A percentile compares a stretch with the other conserved stretches of the same genome.
Conservation (phyloP, 2,113 vertebrate species). For the Phyllopteryx taeniolatus region DNA sequence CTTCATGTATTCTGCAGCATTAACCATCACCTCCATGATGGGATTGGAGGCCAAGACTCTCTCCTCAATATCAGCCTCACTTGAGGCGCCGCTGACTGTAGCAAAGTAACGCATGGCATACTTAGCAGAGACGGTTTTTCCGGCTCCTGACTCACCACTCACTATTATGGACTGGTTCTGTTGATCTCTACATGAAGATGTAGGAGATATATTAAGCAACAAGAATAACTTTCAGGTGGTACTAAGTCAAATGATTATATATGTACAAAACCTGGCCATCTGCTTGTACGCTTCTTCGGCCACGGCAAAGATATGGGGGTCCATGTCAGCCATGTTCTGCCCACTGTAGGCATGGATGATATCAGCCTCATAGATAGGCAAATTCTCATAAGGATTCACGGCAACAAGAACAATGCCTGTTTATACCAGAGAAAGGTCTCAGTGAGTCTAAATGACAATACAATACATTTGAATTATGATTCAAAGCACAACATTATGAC, state of each 20-base stretch:
- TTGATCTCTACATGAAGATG: constrained; percentile 77
- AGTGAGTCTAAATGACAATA: not conserved
- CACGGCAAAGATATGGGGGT: constrained; percentile 97
- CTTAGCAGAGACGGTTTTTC: constrained; percentile 96
- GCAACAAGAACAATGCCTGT: constrained; percentile 95
- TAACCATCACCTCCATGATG: constrained; percentile 92
- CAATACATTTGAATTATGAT: not conserved
- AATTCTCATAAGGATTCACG: constrained; percentile 94
- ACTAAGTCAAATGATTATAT: not conserved
- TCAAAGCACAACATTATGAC: not conserved
- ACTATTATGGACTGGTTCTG: constrained; percentile 97
- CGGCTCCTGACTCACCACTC: constrained; percentile 95
- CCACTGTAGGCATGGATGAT: constrained; percentile 96
- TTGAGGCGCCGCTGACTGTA: constrained; percentile 88
- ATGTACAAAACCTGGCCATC: constrained; percentile 85
- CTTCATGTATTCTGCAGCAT: not conserved
- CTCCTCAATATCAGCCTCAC: constrained; percentile 87
- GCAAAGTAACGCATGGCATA: constrained; percentile 97
- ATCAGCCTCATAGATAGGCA: constrained; percentile 92
- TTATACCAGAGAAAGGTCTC: constrained; percentile 6
- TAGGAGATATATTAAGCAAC: not conserved
- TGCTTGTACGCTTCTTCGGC: constrained; percentile 96
- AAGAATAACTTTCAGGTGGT: not conserved
- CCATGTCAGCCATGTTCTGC: constrained; percentile 98
- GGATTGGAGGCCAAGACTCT: constrained; percentile 93